These are phyloP conservation scores for Tragelaphus strepsiceros DNA, from an alignment of 2,113 vertebrate genomes.

Conservation along the genomic window DNA sequence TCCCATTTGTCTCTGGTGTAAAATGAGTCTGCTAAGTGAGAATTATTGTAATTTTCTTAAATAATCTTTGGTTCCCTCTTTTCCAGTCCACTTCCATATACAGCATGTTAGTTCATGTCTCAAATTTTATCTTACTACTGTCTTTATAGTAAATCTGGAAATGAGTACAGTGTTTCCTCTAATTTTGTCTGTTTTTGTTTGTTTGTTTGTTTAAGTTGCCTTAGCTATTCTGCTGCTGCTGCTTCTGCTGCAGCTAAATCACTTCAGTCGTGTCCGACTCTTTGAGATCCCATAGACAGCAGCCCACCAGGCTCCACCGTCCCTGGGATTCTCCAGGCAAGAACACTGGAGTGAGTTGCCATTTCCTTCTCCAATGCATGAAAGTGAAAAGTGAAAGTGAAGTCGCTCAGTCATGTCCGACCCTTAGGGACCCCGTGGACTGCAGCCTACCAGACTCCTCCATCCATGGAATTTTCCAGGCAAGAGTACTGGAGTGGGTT, in stretches of 20 bases:
- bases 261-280: too few species aligned
- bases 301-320: too few species aligned
- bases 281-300: accelerated
- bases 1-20: not conserved
- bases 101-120: not conserved
- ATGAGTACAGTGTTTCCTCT: not conserved
- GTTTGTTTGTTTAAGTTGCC: not conserved
- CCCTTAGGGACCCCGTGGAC: too few species aligned
- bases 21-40: not conserved
- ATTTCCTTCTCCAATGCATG: too few species aligned
- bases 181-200: not conserved
- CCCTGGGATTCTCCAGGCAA: too few species aligned
- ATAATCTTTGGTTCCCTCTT: not conserved
- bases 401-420: too few species aligned
- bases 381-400: too few species aligned
- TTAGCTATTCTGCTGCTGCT: not conserved
- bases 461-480: too few species aligned
- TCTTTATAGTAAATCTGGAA: not conserved
- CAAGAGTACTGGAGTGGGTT: too few species aligned
- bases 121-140: not conserved
- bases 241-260: not conserved
- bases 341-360: too few species aligned
- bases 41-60: not conserved
- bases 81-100: not conserved
- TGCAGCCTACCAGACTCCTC: too few species aligned